A percentile compares a stretch with the other conserved stretches of the same genome.
phyloP scores from a whole-genome alignment of 2,888 invertebrate species.

The Cephus pygmeus region DNA sequence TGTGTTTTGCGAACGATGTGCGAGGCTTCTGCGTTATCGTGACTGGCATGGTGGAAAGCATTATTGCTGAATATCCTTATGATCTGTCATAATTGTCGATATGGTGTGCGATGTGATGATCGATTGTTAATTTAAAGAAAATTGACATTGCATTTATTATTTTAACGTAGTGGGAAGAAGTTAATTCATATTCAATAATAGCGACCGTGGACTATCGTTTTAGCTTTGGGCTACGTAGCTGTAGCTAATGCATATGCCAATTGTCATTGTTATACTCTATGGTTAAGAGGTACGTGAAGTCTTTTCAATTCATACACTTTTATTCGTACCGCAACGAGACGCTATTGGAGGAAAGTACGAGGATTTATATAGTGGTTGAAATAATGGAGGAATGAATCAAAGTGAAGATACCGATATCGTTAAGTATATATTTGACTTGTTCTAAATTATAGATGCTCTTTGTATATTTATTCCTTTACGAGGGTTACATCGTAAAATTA shows the following conservation, averaged over 20 bases:
- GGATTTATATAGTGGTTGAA: conserved; percentile 20
- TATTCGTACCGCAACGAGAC: conserved; percentile 14
- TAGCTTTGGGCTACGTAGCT: conserved; percentile 47
- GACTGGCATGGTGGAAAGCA: background rate
- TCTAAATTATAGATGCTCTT: background rate
- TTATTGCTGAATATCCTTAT: background rate
- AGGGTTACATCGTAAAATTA: no score
- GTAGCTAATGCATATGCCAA: conserved; percentile 40
- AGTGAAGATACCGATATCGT: conserved; percentile 1
- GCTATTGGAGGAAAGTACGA: conserved; percentile 17
- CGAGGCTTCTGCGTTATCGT: background rate
- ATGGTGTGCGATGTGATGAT: background rate
- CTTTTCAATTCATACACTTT: conserved; percentile 19
- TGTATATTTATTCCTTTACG: background rate
- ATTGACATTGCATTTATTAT: conserved; percentile 11
- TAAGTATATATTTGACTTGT: background rate
- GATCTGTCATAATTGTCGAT: background rate
- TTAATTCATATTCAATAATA: conserved; percentile 4
- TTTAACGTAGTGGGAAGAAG: conserved; percentile 6
- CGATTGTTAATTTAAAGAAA: background rate
- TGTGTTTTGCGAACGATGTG: background rate
- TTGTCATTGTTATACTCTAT: conserved; percentile 10
- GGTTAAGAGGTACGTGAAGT: background rate
- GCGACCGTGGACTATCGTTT: conserved; percentile 37
- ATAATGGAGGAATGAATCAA: conserved; percentile 3